Base-by-base conservation (phyloP, 2,797 vertebrate genomes). In the Thripadectes ignobilis region DNA sequence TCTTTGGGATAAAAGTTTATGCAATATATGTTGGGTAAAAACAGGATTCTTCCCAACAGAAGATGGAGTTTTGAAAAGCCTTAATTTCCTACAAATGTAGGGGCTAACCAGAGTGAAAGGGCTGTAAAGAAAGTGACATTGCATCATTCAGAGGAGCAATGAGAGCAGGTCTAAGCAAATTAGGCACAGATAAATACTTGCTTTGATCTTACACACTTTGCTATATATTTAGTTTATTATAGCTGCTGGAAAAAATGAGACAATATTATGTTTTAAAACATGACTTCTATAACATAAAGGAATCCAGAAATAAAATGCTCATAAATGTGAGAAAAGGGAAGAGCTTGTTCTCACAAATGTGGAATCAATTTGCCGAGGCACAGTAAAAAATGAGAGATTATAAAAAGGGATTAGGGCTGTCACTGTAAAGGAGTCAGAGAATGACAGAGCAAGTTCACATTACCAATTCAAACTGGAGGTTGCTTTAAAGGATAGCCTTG, bases 391-490 rank as follows among this genome's bases (percentile, higher is more conserved):
- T 75, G 94, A 85, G 72, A 88, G 75, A 82, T 75, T 92, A 75
- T 91, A 71, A 85, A 92, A 92, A 91, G 45, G 76, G 67, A 94
- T 92, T 92, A 95, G 30, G 49, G 72, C 87, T 85, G 89, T 78
- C 92, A 82, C 67, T 85, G 76, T 52, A 78, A 85, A 92, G 78
- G 67, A 85, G 48, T 49, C 21, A 3, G 71, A 67, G 87, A 88
- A 94, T 78, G 85, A 66, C 75, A 67, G 3, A 78, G 71, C 71
- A 71, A 94, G 89, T 75, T 92, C 57, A n/a, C 49, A 85, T 95
- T 95, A 75, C 75, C 72, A 91, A 71, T 71, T 88, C 84, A 74
- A 19, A 58, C 79, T 36, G 43, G 57, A 69, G 48, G 59, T 39
- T 81, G 86, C 71, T 90, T 45, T 79, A 57, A 90, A 75, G 67